Percentiles rank a stretch among this genome's conserved stretches.
These are phyloP conservation scores for Dreissena polymorpha DNA, from an alignment of 1,140 invertebrate species.

Conservation along the genomic window DNA sequence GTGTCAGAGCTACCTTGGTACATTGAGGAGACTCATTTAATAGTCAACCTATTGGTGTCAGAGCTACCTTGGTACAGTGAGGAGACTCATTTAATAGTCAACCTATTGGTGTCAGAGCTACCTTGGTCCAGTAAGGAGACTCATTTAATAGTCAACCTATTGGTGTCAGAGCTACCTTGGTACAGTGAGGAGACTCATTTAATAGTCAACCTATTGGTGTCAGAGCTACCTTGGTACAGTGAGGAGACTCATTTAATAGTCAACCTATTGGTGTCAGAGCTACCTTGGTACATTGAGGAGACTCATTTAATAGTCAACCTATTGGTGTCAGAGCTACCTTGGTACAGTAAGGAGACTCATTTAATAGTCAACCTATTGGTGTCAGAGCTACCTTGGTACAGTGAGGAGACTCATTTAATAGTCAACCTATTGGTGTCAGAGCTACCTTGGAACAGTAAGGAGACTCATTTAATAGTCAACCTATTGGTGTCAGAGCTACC, in stretches of 20 bases:
- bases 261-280: background rate
- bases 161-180: conserved; percentile 63
- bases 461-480: too few relatives aligned
- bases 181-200: conserved; percentile 74
- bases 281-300: conserved; percentile 77
- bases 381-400: conserved; percentile 68
- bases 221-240: conserved; percentile 73
- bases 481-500: conserved; percentile 44
- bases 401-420: conserved; percentile 70
- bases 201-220: background rate
- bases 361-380: background rate
- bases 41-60: background rate
- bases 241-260: conserved; percentile 54
- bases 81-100: too few relatives aligned
- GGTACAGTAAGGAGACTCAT: conserved; percentile 73
- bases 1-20: conserved; percentile 65
- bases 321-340: conserved; percentile 61
- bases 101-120: conserved; percentile 18
- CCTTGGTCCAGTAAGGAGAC: conserved; percentile 77
- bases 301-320: background rate
- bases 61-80: conserved; percentile 75
- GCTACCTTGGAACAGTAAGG: conserved; percentile 75
- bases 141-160: background rate
- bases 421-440: background rate
- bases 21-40: conserved; percentile 72